These are phyloP conservation scores for Taenioides sp. DNA, from an alignment of 2,797 vertebrate genomes.

Conservation along the genomic window DNA sequence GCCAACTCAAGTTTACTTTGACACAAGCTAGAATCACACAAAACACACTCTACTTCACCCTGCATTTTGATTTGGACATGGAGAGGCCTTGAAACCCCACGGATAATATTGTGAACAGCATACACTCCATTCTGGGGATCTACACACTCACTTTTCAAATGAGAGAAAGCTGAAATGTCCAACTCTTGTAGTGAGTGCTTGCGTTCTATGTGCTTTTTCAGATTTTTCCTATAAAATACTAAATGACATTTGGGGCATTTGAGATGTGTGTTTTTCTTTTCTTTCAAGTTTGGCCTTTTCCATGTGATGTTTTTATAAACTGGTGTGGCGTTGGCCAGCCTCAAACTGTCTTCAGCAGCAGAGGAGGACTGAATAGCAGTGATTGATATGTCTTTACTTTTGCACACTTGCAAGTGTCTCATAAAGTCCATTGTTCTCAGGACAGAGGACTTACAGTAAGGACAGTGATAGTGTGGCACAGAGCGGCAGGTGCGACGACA, in stretches of 20 bases:
- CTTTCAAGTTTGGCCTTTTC: neutral
- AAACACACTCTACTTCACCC: neutral
- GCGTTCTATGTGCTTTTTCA: neutral
- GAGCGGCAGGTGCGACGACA: neutral
- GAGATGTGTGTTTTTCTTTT: neutral
- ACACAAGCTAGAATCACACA: neutral
- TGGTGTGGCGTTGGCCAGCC: neutral
- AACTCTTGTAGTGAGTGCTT: neutral
- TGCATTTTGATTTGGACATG: conserved; percentile 1
- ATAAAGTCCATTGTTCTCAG: neutral
- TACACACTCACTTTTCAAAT: conserved; percentile 6
- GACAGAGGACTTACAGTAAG: neutral
- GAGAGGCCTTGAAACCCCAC: conserved; percentile 2
- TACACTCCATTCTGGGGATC: conserved; percentile 7
- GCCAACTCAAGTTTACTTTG: neutral
- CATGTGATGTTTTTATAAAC: neutral
- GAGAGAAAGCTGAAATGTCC: neutral
- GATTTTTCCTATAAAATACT: neutral
- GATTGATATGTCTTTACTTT: neutral
- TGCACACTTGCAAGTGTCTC: neutral
- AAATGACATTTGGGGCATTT: conserved; percentile 6
- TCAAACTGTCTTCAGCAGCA: neutral
- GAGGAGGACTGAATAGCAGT: neutral
- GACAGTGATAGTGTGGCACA: neutral
- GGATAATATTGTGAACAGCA: neutral